phyloP scores from a whole-genome alignment of 2,888 invertebrate genomes.

The Kuschelorhynchus macadamiae region DNA sequence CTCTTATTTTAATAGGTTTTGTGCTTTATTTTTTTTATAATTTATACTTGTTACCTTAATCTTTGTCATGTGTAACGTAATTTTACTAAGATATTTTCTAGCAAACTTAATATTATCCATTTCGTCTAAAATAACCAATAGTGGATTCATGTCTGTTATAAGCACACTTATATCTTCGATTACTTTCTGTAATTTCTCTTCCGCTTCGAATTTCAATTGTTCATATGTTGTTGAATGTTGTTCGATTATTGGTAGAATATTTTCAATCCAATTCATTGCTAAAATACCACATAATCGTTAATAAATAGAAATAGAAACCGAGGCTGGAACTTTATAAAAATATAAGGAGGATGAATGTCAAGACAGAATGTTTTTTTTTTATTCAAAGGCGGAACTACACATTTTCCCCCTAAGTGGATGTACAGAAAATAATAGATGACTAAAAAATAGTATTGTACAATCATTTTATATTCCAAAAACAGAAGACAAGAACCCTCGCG shows the following conservation, averaged over 20 bases:
- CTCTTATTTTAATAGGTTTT: too few relatives aligned
- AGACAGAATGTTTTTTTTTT: not conserved
- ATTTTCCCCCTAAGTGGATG: not conserved
- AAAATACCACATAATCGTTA: not conserved
- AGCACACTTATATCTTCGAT: conserved; percentile 80
- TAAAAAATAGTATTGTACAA: not conserved
- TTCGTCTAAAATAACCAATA: conserved; percentile 83
- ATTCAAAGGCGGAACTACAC: too few relatives aligned
- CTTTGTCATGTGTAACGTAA: conserved; percentile 81
- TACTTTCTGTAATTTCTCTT: conserved; percentile 81
- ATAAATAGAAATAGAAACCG: not conserved
- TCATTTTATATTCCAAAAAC: too few relatives aligned
- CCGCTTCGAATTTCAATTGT: conserved; percentile 84
- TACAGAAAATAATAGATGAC: not conserved
- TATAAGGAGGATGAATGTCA: too few relatives aligned
- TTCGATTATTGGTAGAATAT: conserved; percentile 85
- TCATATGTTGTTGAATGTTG: conserved; percentile 83
- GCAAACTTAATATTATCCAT: conserved; percentile 86
- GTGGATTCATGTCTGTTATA: conserved; percentile 80
- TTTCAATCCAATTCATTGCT: conserved; percentile 86
- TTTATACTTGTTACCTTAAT: conserved; percentile 70
- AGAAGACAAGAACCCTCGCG: too few relatives aligned
- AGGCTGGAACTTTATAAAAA: too few relatives aligned
- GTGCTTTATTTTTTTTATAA: too few relatives aligned
- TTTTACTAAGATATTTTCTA: conserved; percentile 81